A percentile compares a stretch with the other conserved stretches of the same genome.
phyloP scores from a whole-genome alignment of 1,140 invertebrate genomes.

The Lineus longissimus region DNA sequence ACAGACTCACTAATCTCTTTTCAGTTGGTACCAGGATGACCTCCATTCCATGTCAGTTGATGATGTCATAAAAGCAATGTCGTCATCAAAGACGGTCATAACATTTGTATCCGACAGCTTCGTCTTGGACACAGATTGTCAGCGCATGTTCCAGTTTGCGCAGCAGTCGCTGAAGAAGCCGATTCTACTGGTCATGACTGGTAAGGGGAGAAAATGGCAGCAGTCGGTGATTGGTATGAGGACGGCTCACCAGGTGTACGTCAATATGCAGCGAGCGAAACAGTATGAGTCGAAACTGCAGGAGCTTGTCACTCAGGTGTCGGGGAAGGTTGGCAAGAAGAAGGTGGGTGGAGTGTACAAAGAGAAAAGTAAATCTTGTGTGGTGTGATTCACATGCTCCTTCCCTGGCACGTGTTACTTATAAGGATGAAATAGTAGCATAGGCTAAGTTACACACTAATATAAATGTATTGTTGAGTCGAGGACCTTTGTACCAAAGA shows the following conservation, averaged over 20 bases:
- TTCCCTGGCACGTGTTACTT: no score
- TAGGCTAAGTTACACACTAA: no score
- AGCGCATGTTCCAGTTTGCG: conserved; percentile 33
- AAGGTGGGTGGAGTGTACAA: background rate
- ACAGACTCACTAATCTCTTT: background rate
- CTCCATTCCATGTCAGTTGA: background rate
- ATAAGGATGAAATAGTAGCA: no score
- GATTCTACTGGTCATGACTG: conserved; percentile 35
- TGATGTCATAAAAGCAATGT: conserved; percentile 9
- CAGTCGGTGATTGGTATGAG: conserved; percentile 22
- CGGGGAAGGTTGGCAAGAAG: background rate
- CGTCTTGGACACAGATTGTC: conserved; percentile 26
- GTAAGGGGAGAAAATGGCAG: conserved; percentile 36
- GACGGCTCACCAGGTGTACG: conserved; percentile 19
- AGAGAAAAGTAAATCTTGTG: background rate
- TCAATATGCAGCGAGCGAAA: conserved; percentile 20
- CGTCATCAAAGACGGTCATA: conserved; percentile 29
- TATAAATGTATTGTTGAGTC: no score
- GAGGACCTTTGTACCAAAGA: no score
- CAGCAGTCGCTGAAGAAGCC: conserved; percentile 41
- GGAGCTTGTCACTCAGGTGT: conserved; percentile 12
- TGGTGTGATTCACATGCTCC: no score
- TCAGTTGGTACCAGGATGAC: conserved; percentile 11
- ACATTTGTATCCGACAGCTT: conserved; percentile 45
- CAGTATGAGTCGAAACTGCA: conserved; percentile 17